Percentiles rank a stretch among this genome's conserved stretches.
Evolutionary conservation across 2,113 vertebrate species (phyloP).

Genomic region (Hyperopisus bebe): DNA sequence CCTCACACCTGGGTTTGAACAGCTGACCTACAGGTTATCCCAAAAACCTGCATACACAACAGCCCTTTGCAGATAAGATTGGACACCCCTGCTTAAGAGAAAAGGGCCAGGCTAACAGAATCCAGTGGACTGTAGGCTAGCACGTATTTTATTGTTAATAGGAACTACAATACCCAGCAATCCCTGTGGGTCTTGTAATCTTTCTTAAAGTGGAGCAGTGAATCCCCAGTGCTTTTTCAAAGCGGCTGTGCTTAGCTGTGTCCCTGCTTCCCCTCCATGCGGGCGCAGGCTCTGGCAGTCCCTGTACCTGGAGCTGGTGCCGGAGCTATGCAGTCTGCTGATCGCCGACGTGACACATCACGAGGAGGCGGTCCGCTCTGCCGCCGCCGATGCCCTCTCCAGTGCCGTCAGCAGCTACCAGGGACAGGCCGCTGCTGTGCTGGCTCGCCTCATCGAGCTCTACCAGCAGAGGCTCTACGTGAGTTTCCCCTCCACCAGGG

Average conservation of each 20-base stretch:
- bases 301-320: conserved; percentile 79
- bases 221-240: neutral
- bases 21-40: too few relatives aligned
- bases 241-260: neutral
- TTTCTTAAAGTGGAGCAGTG: neutral
- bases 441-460: conserved; percentile 79
- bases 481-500: conserved; percentile 45
- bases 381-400: conserved; percentile 84
- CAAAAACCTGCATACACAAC: too few relatives aligned
- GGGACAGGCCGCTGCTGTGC: conserved; percentile 72
- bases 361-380: conserved; percentile 79
- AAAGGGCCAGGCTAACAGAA: neutral
- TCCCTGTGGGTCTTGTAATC: neutral
- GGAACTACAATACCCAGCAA: neutral
- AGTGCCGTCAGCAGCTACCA: conserved; percentile 77
- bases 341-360: conserved; percentile 89
- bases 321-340: conserved; percentile 82
- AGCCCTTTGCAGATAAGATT: too few relatives aligned
- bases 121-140: neutral
- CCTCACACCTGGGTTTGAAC: too few relatives aligned
- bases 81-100: too few relatives aligned
- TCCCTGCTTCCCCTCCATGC: neutral
- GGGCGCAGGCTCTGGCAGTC: conserved; percentile 74
- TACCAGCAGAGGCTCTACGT: conserved; percentile 96
- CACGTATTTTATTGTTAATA: neutral